These are phyloP conservation scores for Leptinotarsa rubiginosa DNA, from an alignment of 2,888 invertebrate species.

Conservation along the genomic window DNA sequence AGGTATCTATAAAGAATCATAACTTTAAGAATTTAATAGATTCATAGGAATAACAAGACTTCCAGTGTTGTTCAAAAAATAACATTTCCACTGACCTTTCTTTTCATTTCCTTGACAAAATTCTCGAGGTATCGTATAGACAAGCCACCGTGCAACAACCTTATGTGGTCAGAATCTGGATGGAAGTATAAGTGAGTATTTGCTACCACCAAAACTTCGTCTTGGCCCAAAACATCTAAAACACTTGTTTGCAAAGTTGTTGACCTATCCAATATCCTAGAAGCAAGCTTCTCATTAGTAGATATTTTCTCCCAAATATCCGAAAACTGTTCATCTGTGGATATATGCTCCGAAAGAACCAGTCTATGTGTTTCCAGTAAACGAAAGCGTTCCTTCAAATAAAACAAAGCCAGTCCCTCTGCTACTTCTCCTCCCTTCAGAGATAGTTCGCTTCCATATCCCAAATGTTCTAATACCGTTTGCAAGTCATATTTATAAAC, in stretches of 20 bases:
- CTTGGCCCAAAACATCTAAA: conserved; percentile 69
- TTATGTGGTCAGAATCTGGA: conserved; percentile 89
- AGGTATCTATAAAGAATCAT: conserved; percentile 57
- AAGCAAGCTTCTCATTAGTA: conserved; percentile 70
- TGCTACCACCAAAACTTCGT: conserved; percentile 74
- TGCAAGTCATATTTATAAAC: conserved; percentile 77
- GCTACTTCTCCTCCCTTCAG: conserved; percentile 79
- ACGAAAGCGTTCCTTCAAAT: conserved; percentile 76
- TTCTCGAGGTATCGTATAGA: conserved; percentile 78
- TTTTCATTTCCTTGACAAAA: conserved; percentile 66
- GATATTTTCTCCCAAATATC: conserved; percentile 73
- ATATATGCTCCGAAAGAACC: conserved; percentile 72
- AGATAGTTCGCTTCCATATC: conserved; percentile 74
- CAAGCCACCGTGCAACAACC: conserved; percentile 85
- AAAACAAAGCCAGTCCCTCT: conserved; percentile 89
- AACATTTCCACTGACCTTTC: conserved; percentile 54
- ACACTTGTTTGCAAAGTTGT: conserved; percentile 75
- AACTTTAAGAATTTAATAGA: background rate
- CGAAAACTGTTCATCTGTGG: conserved; percentile 68
- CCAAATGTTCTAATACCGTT: conserved; percentile 70
- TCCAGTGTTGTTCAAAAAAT: background rate
- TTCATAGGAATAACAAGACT: background rate
- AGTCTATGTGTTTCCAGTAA: conserved; percentile 68
- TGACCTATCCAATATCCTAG: conserved; percentile 73
- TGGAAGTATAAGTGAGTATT: conserved; percentile 96